Evolutionary conservation across 2,113 vertebrate species (phyloP), one percentile per base, ranked within the genome.

Genomic region (Dendropsophus ebraccatus): DNA sequence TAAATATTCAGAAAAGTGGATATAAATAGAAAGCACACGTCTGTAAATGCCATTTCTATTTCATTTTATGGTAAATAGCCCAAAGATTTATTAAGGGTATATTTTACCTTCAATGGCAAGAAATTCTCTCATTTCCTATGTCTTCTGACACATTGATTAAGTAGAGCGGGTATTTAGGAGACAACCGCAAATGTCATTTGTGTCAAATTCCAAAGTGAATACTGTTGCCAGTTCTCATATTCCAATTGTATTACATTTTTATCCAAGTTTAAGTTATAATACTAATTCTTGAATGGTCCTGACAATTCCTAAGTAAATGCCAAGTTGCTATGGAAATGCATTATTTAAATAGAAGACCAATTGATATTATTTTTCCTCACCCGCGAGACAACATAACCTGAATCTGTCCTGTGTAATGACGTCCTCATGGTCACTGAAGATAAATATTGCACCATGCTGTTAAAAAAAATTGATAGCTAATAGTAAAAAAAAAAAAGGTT

Each of bases 391-490:
- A 35, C 49, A n/a, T 85, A 70, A 37, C 84, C 84, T 77, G 54
- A 69, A 79, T 79, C 74, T 85, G 84, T 79, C 84, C 49, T 54
- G 21, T 30, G 4, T 79, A 70, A 86, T 80, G 65, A 62, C 83
- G 62, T 32, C 65, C 82, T 76, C 75, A 56, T 69, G 65, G 65
- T 47, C 65, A 74, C 23, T 69, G 35, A 50, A 73, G 52, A 87
- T 81, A 87, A 81, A 87, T 81, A 87, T 87, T 81, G 70, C 69
- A 81, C 70, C 28, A 21, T 69, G 78, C 65, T 81, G 85, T 28
- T 81, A 81, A 87, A 81, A 87, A 81, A 79, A 25, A 87, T 81
- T 81, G 50, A 87, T 87, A 47, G 41, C 25, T 74, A 81, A 73
- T 70, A 75, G 16, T 30, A 73, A 50, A 49, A 17, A 47, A 58